phyloP scores from a whole-genome alignment of 35 echinoderm and acorn worm species.

The Amphiura filiformis region DNA sequence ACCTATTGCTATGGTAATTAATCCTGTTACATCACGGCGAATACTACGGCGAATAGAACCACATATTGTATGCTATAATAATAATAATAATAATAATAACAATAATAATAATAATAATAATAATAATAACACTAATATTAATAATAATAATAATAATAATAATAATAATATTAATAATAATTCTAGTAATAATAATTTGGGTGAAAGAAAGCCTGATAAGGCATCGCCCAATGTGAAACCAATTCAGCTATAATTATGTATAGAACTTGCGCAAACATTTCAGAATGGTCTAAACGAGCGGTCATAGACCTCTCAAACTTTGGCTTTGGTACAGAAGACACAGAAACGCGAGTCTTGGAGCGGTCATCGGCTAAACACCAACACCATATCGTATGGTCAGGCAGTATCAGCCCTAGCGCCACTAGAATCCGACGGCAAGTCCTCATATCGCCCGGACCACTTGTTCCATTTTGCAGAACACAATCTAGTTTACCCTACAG shows the following conservation, averaged over 20 bases:
- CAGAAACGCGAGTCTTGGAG: too few species aligned
- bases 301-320: not conserved
- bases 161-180: not conserved
- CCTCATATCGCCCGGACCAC: not conserved
- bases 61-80: not conserved
- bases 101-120: not conserved
- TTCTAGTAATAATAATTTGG: too few species aligned
- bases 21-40: too few species aligned
- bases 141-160: not conserved
- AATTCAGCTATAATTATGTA: not conserved
- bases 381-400: not conserved
- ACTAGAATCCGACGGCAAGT: not conserved
- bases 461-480: not conserved
- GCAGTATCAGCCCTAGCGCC: not conserved
- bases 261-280: not conserved
- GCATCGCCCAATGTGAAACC: not conserved
- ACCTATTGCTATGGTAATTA: too few species aligned
- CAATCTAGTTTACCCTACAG: not conserved
- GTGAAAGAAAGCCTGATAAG: not conserved
- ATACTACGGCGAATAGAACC: not conserved
- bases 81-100: not conserved
- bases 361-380: too few species aligned
- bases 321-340: not conserved
- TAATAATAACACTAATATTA: too few species aligned
- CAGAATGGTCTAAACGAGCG: not conserved